Percentiles rank a stretch among this genome's conserved stretches.
These are phyloP conservation scores for Drepanosiphum platanoidis DNA, from an alignment of 2,888 invertebrate genomes.

Conservation along the genomic window DNA sequence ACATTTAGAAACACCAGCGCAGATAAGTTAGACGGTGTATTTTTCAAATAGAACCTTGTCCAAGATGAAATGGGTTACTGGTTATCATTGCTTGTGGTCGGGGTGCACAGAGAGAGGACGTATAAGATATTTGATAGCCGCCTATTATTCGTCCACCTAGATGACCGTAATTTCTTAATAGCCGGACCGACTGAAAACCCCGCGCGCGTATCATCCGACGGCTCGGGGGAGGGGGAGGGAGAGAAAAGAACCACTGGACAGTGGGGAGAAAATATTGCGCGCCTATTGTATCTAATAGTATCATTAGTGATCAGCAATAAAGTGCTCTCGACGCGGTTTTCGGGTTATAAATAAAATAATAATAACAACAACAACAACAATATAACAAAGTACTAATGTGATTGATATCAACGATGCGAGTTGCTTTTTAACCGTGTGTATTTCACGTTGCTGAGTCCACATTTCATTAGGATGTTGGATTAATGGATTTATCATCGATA, in stretches of 20 bases:
- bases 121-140: slow-evolving; percentile 41
- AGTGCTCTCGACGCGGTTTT: background rate
- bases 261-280: slow-evolving; percentile 20
- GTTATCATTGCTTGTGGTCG: slow-evolving; percentile 6
- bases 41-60: slow-evolving; percentile 34
- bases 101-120: background rate
- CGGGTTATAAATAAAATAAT: background rate
- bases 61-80: slow-evolving; percentile 13
- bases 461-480: background rate
- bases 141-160: slow-evolving; percentile 43
- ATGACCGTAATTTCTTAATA: slow-evolving; percentile 49
- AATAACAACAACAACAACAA: background rate
- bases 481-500: background rate
- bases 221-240: background rate
- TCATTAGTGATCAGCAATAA: background rate
- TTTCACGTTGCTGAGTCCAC: background rate
- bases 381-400: background rate
- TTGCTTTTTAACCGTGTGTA: background rate
- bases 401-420: background rate
- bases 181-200: background rate
- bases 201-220: background rate
- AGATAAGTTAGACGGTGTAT: slow-evolving; percentile 34
- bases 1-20: slow-evolving; percentile 10
- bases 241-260: slow-evolving; percentile 16
- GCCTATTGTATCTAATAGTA: slow-evolving; percentile 7